Conservation (phyloP, 2,888 invertebrate species). For the Sarcophaga carnaria region DNA sequence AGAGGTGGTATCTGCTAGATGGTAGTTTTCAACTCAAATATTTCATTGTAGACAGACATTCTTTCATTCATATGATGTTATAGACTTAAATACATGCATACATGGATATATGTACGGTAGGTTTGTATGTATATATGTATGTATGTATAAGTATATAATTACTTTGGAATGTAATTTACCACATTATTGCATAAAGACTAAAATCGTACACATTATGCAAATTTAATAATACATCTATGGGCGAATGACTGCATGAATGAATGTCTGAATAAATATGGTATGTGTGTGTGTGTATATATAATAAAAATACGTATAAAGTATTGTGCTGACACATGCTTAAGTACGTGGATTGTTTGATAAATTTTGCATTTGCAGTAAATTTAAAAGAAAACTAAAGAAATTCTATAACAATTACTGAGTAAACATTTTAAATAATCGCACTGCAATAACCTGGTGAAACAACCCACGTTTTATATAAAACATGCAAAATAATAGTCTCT, state of each 20-base stretch:
- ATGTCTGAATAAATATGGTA: conserved; percentile 3
- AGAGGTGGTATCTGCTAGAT: too few relatives aligned
- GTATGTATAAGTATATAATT: conserved; percentile 20
- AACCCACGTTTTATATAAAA: background rate
- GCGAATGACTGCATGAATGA: too few relatives aligned
- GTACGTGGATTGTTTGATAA: too few relatives aligned
- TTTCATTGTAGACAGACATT: background rate
- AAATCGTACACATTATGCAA: conserved; percentile 67
- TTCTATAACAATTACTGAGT: too few relatives aligned
- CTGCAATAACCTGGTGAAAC: too few relatives aligned
- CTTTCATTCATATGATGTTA: background rate
- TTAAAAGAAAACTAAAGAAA: too few relatives aligned
- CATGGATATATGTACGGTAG: background rate
- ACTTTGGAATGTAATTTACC: conserved; percentile 52
- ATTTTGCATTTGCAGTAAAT: too few relatives aligned
- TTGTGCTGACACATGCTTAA: too few relatives aligned
- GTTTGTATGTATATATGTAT: background rate
- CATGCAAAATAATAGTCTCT: conserved; percentile 34
- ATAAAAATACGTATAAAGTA: too few relatives aligned
- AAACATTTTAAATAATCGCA: too few relatives aligned
- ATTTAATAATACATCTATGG: conserved; percentile 56
- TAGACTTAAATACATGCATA: background rate
- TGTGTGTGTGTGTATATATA: conserved; percentile 3
- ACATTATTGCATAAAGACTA: conserved; percentile 59
- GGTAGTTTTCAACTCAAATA: too few relatives aligned